A percentile compares a stretch with the other conserved stretches of the same genome.
phyloP scores from a whole-genome alignment of 2,113 vertebrate genomes.

The Bostrychus sinensis region DNA sequence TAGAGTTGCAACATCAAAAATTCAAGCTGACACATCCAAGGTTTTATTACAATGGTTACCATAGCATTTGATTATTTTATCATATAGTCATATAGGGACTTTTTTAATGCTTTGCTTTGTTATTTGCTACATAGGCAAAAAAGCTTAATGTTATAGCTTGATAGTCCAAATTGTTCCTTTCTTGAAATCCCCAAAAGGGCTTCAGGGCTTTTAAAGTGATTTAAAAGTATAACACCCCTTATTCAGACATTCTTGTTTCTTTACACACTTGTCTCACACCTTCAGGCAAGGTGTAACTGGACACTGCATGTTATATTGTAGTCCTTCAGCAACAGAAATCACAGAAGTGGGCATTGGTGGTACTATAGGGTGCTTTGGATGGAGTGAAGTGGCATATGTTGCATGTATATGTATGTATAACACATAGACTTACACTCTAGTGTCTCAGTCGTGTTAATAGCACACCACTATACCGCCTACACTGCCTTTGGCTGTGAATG shows the following conservation, averaged over 20 bases:
- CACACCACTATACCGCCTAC: conserved; percentile 50
- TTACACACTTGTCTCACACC: background rate
- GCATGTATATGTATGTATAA: conserved; percentile 48
- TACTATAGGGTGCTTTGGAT: conserved; percentile 13
- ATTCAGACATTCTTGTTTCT: background rate
- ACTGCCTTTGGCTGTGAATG: conserved; percentile 51
- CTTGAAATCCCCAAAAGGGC: too few species aligned
- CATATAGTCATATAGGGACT: too few species aligned
- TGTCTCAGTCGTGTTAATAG: conserved; percentile 41
- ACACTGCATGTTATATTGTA: background rate
- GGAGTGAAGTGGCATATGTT: conserved; percentile 47
- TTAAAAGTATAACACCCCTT: background rate
- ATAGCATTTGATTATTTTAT: too few species aligned
- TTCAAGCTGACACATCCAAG: too few species aligned
- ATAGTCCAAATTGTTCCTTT: too few species aligned
- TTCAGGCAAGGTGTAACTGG: background rate
- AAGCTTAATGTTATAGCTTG: too few species aligned
- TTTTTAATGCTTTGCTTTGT: too few species aligned
- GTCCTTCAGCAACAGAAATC: background rate
- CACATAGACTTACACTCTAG: conserved; percentile 39
- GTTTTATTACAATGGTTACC: too few species aligned
- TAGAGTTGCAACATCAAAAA: too few species aligned
- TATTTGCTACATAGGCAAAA: too few species aligned
- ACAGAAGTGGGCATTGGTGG: conserved; percentile 9
- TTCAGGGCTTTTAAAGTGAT: too few species aligned